Base-by-base conservation (phyloP, 1,140 invertebrate species). In the Euura saliciscinereae region DNA sequence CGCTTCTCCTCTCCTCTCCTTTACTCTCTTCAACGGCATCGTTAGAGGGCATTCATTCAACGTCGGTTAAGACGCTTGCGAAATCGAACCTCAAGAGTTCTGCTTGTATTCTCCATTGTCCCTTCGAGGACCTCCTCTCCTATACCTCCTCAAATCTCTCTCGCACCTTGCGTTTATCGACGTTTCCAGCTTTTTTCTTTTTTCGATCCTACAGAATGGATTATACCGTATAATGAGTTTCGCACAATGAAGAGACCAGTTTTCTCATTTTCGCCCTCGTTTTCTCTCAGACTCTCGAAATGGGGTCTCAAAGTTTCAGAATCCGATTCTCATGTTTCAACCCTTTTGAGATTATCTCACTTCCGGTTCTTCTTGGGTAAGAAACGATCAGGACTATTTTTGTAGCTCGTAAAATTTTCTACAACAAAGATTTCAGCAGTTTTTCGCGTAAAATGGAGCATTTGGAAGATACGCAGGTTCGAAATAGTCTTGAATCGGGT, bases 31-130 rank as follows among this genome's bases (percentile, higher is more conserved):
- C 3, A 44, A 45, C 43, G 43, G 44, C 44, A 44, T 44, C 44
- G 66, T 44, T 45, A 68, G 66, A 68, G 66, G 44, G 66, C 43
- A 68, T 44, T 44, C 44, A 44, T 44, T 43, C 43, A 45, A 28
- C 45, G 8, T 43, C 69, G 42, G 45, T 45, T 44, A 44, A 66
- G 75, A 43, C 44, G 64, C 51, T 59, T n/a, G 75, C 65, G 71
- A 65, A 44, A 66, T 67, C 72, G 43, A 59, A 67, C 66, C 42
- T 44, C 64, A 6, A 70, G 74, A 65, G 45, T 75, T 51, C 65
- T 43, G 43, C 45, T 75, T 46, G 45, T 44, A 43, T 43, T 66
- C 51, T 66, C 73, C 43, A 44, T 65, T 71, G 69, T 65, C 8
- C 69, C 68, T 74, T 75, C 59, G 64, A 46, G 68, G 6, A 42